phyloP scores from a whole-genome alignment of 2,888 invertebrate species.

The Dicranocentrus wangi region DNA sequence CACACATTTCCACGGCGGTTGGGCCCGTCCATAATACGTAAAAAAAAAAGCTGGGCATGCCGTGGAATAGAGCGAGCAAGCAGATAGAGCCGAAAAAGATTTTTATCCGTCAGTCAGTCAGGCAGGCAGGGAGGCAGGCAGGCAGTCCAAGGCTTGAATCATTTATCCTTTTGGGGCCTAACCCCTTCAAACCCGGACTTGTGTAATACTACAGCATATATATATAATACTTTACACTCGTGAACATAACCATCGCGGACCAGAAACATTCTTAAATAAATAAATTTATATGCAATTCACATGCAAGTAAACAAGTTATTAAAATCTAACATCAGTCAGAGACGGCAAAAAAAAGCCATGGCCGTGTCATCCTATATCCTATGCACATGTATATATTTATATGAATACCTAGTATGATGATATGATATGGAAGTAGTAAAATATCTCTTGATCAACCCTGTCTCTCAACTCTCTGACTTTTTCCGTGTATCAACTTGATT shows the following conservation, averaged over 20 bases:
- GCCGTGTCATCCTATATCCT: neutral
- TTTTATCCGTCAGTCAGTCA: constrained; percentile 34
- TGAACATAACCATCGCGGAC: neutral
- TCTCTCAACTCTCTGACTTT: neutral
- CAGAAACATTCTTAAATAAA: constrained; percentile 38
- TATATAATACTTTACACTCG: too few relatives aligned
- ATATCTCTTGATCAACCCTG: neutral
- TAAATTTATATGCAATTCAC: constrained; percentile 61
- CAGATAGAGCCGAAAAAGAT: constrained; percentile 50
- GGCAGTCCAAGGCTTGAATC: neutral
- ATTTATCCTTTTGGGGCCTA: too few relatives aligned
- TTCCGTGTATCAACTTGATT: neutral
- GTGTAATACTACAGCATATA: too few relatives aligned
- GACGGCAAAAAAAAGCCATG: neutral
- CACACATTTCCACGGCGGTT: neutral
- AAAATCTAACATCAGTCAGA: constrained; percentile 16
- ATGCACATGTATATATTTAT: too few relatives aligned
- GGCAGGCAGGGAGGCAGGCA: neutral
- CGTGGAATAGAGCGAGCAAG: too few relatives aligned
- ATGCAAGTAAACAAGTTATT: constrained; percentile 63
- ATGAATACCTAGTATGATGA: neutral
- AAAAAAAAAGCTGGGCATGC: too few relatives aligned
- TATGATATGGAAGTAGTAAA: neutral
- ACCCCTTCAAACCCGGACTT: too few relatives aligned
- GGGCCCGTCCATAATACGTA: too few relatives aligned